phyloP scores from a whole-genome alignment of 2,888 invertebrate species.

The Polymixis lichenea region DNA sequence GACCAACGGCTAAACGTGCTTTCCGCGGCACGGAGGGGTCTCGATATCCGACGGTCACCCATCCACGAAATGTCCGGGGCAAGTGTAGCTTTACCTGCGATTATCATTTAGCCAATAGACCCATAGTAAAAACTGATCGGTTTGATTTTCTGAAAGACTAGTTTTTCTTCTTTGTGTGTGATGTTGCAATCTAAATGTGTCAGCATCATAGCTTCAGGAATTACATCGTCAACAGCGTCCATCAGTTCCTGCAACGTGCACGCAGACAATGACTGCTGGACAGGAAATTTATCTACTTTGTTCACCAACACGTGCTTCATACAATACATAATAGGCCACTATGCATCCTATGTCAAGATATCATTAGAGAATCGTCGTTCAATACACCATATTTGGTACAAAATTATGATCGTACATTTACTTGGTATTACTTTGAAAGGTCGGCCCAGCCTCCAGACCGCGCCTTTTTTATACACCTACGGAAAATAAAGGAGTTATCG shows the following conservation, averaged over 20 bases:
- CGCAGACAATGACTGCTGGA: not conserved
- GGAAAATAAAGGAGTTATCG: not conserved
- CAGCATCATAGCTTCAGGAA: not conserved
- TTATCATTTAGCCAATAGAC: not conserved
- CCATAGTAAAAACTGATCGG: not conserved
- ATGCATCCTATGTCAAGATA: not conserved
- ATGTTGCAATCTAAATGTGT: not conserved
- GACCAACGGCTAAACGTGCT: no score
- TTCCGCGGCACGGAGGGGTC: not conserved
- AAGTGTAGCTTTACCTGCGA: not conserved
- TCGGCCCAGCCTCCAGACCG: not conserved
- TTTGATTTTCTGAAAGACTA: not conserved
- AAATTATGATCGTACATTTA: not conserved
- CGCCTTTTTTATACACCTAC: conserved; percentile 1
- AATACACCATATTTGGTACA: no score
- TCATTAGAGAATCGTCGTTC: not conserved
- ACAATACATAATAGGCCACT: not conserved
- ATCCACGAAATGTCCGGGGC: no score
- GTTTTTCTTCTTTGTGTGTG: not conserved
- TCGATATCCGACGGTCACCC: not conserved
- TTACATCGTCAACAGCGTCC: not conserved
- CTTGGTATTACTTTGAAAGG: not conserved
- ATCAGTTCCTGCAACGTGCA: not conserved
- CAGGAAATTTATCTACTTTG: not conserved
- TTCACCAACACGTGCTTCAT: not conserved